A percentile compares a stretch with the other conserved stretches of the same genome.
These are phyloP conservation scores for Pomatorhinus ruficollis DNA, from an alignment of 2,113 vertebrate species.

Conservation along the genomic window DNA sequence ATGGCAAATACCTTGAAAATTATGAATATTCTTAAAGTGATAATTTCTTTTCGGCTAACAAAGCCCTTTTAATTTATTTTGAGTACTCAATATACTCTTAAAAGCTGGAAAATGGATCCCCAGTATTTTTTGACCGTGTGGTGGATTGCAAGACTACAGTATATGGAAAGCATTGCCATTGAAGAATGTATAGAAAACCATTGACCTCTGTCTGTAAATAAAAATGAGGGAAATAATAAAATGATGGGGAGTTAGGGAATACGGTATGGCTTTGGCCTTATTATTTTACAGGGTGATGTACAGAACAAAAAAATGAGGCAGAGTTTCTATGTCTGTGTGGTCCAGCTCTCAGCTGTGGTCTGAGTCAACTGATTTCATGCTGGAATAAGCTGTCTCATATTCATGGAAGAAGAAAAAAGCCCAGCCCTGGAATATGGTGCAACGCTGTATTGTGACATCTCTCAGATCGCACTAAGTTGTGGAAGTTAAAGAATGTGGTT, in stretches of 20 bases:
- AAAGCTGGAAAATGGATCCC: neutral
- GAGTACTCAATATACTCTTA: neutral
- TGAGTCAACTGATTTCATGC: neutral
- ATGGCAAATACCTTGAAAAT: neutral
- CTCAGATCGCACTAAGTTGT: neutral
- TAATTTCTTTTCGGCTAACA: neutral
- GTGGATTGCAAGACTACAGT: neutral
- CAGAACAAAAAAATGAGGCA: neutral
- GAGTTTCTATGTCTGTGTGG: conserved; percentile 20
- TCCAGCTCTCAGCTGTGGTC: neutral
- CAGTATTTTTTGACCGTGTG: neutral
- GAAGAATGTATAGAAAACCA: neutral
- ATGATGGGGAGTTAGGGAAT: neutral
- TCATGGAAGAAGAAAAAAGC: neutral
- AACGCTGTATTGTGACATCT: neutral
- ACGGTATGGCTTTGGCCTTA: neutral
- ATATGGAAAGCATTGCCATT: neutral
- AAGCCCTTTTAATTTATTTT: too few relatives aligned
- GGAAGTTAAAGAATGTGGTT: neutral
- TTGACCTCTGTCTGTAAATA: neutral
- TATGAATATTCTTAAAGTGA: neutral
- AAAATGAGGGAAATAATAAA: neutral
- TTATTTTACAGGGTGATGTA: neutral
- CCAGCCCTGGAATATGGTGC: neutral
- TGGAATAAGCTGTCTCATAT: neutral